Evolutionary conservation across 2,888 invertebrate genomes (phyloP), one percentile per base, ranked within the genome.

Genomic region (Epinotia demarniana): DNA sequence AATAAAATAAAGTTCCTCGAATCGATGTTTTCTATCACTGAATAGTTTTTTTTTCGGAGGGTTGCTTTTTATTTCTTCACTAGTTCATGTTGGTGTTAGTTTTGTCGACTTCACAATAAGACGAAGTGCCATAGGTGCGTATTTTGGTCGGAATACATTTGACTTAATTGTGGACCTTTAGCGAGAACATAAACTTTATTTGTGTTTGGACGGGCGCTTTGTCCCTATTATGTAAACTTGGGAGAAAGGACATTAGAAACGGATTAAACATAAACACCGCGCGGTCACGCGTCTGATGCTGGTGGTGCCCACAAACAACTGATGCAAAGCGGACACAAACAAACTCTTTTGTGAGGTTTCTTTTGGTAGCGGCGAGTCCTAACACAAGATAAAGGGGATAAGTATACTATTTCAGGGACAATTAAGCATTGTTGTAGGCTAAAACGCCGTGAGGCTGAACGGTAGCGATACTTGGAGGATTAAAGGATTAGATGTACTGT

Each of bases 211-310:
- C 80, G 78, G 78, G 78, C 79, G 78, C 81, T 85, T 85, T 85
- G 84, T 85, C 81, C 82, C 82, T 84, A 83, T 89, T 87, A 86
- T 86, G 81, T 85, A 83, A 87, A 90, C 89, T 88, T 85, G 81
- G 83, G 81, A 89, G 87, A 89, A 89, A 88, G 85, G 87, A 84
- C 84, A 89, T 89, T 86, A 90, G 89, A 92, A 90, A 91, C 88
- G 89, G 93, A 93, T 93, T 93, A 93, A 90, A 89, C 84, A 87
- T 89, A 90, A 92, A 92, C 92, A 92, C 70, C 64, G 53, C 64
- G 61, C 75, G 57, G 74, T 85, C 86, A 85, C 88, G 91, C 90
- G 87, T 84, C 85, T 71, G 58, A 55, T 66, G 82, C 88, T 86
- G 87, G 88, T 83, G 86, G 88, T 83, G 86, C 88, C 86, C 89